Conservation (phyloP, 2,113 vertebrate species). For the Scytalopus superciliaris region DNA sequence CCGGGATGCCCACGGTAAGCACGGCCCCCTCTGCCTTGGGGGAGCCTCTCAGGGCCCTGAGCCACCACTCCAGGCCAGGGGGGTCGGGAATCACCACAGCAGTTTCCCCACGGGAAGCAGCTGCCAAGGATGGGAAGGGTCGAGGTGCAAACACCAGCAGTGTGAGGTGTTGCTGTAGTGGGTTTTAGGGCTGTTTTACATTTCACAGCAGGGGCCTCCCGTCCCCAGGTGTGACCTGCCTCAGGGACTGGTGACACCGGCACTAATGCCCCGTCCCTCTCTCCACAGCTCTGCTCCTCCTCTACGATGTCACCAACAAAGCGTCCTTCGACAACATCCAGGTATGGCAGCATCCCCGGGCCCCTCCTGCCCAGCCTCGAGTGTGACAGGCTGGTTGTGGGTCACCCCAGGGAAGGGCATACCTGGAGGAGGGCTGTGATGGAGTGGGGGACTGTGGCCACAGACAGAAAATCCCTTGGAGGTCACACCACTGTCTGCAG, state of each 20-base stretch:
- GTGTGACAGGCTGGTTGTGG: neutral
- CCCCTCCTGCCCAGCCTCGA: neutral
- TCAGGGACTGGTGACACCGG: rapidly evolving
- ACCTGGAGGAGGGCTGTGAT: rapidly evolving
- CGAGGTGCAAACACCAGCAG: rapidly evolving
- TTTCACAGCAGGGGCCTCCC: neutral
- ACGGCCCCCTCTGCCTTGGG: neutral
- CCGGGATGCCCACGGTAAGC: constrained; percentile 88
- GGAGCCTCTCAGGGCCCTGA: rapidly evolving
- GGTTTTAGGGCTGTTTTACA: neutral
- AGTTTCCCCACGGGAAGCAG: neutral
- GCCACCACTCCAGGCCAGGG: rapidly evolving
- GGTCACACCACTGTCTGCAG: neutral
- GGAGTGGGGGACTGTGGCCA: neutral
- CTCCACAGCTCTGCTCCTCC: constrained; percentile 84
- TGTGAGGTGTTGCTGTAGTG: neutral
- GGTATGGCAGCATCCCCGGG: constrained; percentile 58
- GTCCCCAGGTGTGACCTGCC: neutral
- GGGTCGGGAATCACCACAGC: neutral
- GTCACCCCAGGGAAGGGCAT: neutral
- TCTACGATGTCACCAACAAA: constrained; percentile 93
- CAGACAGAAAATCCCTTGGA: neutral
- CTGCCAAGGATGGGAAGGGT: neutral
- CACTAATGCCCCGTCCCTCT: neutral
- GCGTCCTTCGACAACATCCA: constrained; percentile 92